Percentiles rank a stretch among this genome's conserved stretches.
These are phyloP conservation scores for Synergus gifuensis DNA, from an alignment of 2,888 invertebrate genomes.

Conservation along the genomic window DNA sequence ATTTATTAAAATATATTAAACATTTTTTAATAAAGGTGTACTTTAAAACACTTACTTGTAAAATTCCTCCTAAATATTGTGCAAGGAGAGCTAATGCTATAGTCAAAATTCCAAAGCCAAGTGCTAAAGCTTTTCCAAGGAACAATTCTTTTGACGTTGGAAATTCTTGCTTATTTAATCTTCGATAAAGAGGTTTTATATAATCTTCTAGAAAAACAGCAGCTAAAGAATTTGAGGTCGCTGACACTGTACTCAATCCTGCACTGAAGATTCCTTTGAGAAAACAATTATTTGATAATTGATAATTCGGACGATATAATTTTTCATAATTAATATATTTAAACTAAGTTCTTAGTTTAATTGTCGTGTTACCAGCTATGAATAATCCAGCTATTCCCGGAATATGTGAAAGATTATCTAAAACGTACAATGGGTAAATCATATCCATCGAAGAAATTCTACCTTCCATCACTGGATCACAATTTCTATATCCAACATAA, in stretches of 20 bases:
- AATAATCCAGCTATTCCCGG: slow-evolving; percentile 94
- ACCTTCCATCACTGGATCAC: slow-evolving; percentile 87
- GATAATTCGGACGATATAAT: background rate
- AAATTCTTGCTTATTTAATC: slow-evolving; percentile 53
- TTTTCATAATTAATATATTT: background rate
- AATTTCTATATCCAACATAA: slow-evolving; percentile 90
- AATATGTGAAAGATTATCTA: slow-evolving; percentile 85
- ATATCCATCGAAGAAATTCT: slow-evolving; percentile 86
- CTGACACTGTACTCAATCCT: slow-evolving; percentile 93
- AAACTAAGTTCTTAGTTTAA: background rate
- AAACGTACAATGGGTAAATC: slow-evolving; percentile 88
- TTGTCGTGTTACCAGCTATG: slow-evolving; percentile 84
- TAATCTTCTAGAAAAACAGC: slow-evolving; percentile 95
- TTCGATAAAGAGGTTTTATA: slow-evolving; percentile 78
- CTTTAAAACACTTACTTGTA: slow-evolving; percentile 79
- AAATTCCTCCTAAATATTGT: slow-evolving; percentile 75
- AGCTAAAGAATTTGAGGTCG: slow-evolving; percentile 92
- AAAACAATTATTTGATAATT: background rate
- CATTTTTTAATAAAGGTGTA: background rate
- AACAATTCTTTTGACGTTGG: slow-evolving; percentile 47
- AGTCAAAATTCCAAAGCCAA: slow-evolving; percentile 86
- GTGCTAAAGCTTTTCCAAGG: slow-evolving; percentile 81
- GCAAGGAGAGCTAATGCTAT: slow-evolving; percentile 87
- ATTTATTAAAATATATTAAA: background rate
- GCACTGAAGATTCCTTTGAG: slow-evolving; percentile 89